Percentiles rank a stretch among this genome's conserved stretches.
Conservation (phyloP, 2,797 vertebrate species). For the Rhinogobio ventralis region DNA sequence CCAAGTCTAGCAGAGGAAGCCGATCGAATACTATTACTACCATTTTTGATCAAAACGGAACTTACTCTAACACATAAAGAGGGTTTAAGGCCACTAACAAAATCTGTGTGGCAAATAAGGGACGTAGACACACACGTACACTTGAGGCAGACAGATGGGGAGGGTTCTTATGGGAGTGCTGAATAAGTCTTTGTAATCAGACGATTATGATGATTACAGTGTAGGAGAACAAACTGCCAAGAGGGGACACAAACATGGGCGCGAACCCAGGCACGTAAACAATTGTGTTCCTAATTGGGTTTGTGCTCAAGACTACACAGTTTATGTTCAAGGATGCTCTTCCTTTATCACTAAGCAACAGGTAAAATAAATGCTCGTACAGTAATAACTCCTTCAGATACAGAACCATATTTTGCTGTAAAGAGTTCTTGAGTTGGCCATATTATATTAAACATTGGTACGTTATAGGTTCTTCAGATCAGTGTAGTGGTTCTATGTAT, state of each 20-base stretch:
- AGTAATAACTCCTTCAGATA: background rate
- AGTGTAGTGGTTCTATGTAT: background rate
- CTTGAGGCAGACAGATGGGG: conserved; percentile 35
- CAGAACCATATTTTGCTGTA: background rate
- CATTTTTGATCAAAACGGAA: conserved; percentile 3
- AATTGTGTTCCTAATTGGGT: conserved; percentile 37
- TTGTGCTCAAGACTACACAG: conserved; percentile 16
- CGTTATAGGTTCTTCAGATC: conserved; percentile 7
- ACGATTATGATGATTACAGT: conserved; percentile 55
- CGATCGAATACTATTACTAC: conserved; percentile 3
- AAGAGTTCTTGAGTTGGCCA: background rate
- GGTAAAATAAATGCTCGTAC: background rate
- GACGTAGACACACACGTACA: conserved; percentile 1
- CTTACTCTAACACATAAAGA: background rate
- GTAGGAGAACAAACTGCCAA: conserved; percentile 41
- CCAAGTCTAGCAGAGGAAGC: conserved; percentile 11
- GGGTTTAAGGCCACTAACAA: background rate
- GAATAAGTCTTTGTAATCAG: conserved; percentile 53
- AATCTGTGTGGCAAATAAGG: background rate
- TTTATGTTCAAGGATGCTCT: conserved; percentile 20
- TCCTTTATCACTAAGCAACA: conserved; percentile 18
- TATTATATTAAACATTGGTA: background rate
- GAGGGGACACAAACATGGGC: conserved; percentile 46
- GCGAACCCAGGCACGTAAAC: conserved; percentile 19
- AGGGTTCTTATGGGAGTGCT: conserved; percentile 39